These are phyloP conservation scores for Manis crassicaudata DNA, from an alignment of 2,797 vertebrate genomes.

Conservation along the genomic window DNA sequence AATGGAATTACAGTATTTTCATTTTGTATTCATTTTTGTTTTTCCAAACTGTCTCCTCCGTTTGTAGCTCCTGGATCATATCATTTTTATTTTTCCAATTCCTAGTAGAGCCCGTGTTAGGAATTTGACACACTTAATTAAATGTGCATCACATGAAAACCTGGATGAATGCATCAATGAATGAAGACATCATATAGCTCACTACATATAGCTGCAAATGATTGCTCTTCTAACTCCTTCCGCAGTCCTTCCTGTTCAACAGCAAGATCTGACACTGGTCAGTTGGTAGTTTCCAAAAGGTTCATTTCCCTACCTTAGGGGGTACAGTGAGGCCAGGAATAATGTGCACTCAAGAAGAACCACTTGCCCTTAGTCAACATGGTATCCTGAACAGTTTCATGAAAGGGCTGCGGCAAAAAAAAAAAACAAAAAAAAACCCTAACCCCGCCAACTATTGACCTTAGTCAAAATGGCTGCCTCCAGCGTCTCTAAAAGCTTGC, in stretches of 20 bases:
- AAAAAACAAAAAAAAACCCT: too few relatives aligned
- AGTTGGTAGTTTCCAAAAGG: slow-evolving; percentile 27
- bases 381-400: slow-evolving; percentile 27
- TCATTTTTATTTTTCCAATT: slow-evolving; percentile 54
- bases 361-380: slow-evolving; percentile 60
- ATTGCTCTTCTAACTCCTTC: not conserved
- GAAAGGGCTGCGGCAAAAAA: not conserved
- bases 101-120: not conserved
- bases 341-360: not conserved
- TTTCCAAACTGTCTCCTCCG: not conserved
- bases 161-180: slow-evolving; percentile 5
- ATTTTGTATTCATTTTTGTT: slow-evolving; percentile 53
- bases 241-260: slow-evolving; percentile 37
- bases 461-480: slow-evolving; percentile 76
- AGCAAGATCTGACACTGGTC: not conserved
- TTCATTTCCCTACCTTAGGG: not conserved
- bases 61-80: slow-evolving; percentile 8
- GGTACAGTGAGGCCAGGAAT: not conserved
- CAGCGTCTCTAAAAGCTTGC: fast-evolving
- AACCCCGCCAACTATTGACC: not conserved
- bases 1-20: slow-evolving; percentile 38
- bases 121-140: not conserved
- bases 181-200: slow-evolving; percentile 26
- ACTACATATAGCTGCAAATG: slow-evolving; percentile 40
- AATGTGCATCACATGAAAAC: slow-evolving; percentile 43